A percentile compares a stretch with the other conserved stretches of the same genome.
These are phyloP conservation scores for Gallinago paraguaiae DNA, from an alignment of 2,113 vertebrate genomes.

Conservation along the genomic window DNA sequence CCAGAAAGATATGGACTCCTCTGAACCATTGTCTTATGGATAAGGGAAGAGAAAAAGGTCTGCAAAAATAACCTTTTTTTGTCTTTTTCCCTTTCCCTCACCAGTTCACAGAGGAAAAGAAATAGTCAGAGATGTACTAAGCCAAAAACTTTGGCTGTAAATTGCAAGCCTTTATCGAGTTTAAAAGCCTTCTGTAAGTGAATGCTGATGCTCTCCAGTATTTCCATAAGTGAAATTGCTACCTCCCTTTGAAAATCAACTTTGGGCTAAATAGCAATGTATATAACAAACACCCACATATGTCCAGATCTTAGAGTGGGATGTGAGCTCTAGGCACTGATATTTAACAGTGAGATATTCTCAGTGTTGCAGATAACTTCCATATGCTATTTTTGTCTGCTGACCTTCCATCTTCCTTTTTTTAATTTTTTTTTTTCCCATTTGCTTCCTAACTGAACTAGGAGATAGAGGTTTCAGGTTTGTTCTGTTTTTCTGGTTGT, in stretches of 20 bases:
- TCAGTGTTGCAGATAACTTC: neutral
- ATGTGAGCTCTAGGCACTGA: neutral
- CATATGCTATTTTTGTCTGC: neutral
- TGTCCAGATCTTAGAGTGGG: neutral
- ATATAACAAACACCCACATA: neutral
- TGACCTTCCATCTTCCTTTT: neutral
- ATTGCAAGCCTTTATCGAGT: neutral
- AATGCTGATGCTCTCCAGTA: neutral
- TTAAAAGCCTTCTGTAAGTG: neutral
- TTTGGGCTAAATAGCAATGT: neutral
- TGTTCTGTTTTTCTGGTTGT: neutral
- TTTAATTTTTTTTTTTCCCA: neutral
- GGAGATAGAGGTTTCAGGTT: neutral
- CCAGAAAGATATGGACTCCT: neutral
- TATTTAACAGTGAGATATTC: slow-evolving; percentile 25
- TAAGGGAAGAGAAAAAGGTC: neutral
- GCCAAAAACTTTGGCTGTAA: neutral
- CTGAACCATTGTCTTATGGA: neutral
- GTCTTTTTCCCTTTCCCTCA: neutral
- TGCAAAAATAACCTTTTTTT: neutral
- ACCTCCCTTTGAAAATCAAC: neutral
- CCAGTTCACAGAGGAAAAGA: neutral
- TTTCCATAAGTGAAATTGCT: neutral
- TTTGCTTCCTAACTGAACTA: neutral
- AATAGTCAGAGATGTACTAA: neutral